Evolutionary conservation across 2,888 invertebrate species (phyloP).

Genomic region (Sinopyrophorus schimmeli): DNA sequence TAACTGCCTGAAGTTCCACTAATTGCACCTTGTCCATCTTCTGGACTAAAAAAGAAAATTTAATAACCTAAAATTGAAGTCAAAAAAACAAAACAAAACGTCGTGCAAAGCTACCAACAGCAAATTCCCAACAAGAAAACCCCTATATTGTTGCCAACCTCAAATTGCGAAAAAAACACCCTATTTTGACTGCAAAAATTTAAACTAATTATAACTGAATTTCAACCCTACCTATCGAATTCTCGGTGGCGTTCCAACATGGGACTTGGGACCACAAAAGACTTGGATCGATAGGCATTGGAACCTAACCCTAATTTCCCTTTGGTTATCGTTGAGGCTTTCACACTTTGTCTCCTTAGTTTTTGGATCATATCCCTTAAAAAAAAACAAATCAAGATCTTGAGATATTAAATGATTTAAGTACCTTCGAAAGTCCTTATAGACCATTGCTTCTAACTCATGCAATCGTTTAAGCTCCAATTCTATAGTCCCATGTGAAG

Average conservation of each 20-base stretch:
- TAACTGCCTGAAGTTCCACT: constrained; percentile 65
- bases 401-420: constrained; percentile 54
- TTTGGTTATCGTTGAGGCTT: constrained; percentile 71
- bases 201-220: constrained; percentile 4
- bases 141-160: too few relatives aligned
- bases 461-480: constrained; percentile 89
- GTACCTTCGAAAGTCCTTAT: constrained; percentile 82
- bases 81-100: too few relatives aligned
- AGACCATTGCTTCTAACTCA: constrained; percentile 91
- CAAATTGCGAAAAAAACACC: too few relatives aligned
- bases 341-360: constrained; percentile 80
- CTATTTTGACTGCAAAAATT: constrained; percentile 8
- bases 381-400: not conserved
- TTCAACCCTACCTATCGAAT: constrained; percentile 19
- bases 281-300: constrained; percentile 72
- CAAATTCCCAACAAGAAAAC: too few relatives aligned
- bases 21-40: constrained; percentile 57
- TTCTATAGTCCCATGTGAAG: constrained; percentile 88
- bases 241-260: constrained; percentile 60
- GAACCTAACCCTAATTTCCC: constrained; percentile 73
- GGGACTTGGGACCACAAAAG: constrained; percentile 73
- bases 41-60: constrained; percentile 51
- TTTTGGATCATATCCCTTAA: constrained; percentile 89
- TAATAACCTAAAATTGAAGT: constrained; percentile 16
- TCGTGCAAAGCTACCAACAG: too few relatives aligned